These are phyloP conservation scores for Caenorhabditis sp. DNA, from an alignment of 2,888 invertebrate genomes.

Conservation along the genomic window DNA sequence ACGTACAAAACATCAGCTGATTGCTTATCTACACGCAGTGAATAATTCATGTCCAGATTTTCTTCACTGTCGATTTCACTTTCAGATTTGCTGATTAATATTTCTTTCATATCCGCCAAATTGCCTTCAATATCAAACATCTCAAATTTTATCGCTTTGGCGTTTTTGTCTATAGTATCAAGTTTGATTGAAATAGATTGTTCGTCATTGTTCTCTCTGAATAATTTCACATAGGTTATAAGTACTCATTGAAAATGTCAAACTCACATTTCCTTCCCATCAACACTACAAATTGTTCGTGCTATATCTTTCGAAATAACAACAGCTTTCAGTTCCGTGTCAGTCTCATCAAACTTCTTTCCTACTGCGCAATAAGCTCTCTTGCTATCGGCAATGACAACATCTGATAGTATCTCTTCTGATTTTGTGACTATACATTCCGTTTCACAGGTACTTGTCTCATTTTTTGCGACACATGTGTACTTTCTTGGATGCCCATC, in stretches of 20 bases:
- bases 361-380: conserved; percentile 17
- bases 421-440: conserved; percentile 12
- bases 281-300: conserved; percentile 5
- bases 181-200: conserved; percentile 26
- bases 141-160: conserved; percentile 5
- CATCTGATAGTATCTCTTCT: conserved; percentile 19
- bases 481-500: background rate
- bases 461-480: conserved; percentile 17
- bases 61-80: conserved; percentile 19
- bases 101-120: conserved; percentile 7
- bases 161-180: background rate
- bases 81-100: background rate
- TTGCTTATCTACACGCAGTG: conserved; percentile 26
- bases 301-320: conserved; percentile 14
- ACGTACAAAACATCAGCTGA: conserved; percentile 13
- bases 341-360: background rate
- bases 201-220: background rate
- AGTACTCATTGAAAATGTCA: background rate
- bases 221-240: background rate
- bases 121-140: conserved; percentile 6
- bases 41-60: conserved; percentile 32
- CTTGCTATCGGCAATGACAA: conserved; percentile 11
- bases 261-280: conserved; percentile 20
- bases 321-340: conserved; percentile 16
- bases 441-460: background rate